Conservation (phyloP, 2,888 invertebrate species). For the Trachelus tabidus region DNA sequence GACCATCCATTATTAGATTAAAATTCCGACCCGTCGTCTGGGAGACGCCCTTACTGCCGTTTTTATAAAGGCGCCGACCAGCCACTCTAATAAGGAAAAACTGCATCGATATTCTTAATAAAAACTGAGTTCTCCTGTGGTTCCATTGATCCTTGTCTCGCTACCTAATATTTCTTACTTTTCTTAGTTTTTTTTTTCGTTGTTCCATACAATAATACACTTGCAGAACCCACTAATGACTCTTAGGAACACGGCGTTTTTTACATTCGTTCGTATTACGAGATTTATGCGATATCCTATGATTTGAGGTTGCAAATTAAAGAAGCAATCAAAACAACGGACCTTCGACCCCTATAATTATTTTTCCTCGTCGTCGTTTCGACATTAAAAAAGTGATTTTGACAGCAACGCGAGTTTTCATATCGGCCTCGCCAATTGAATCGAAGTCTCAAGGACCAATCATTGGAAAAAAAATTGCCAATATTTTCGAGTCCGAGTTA, state of each 20-base stretch:
- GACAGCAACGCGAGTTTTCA: slow-evolving; percentile 21
- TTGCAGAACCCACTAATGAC: not conserved
- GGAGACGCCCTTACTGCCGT: not conserved
- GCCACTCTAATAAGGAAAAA: not conserved
- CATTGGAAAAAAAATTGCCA: slow-evolving; percentile 37
- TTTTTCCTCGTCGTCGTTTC: not conserved
- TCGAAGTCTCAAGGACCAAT: slow-evolving; percentile 38
- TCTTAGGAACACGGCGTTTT: not conserved
- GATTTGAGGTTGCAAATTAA: not conserved
- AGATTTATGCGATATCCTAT: not conserved
- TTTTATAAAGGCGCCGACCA: not conserved
- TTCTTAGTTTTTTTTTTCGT: not conserved
- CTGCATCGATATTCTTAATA: slow-evolving; percentile 7
- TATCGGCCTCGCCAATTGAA: slow-evolving; percentile 26
- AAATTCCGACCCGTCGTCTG: slow-evolving; percentile 17
- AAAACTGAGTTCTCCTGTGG: not conserved
- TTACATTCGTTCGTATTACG: not conserved
- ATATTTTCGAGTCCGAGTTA: slow-evolving; percentile 30
- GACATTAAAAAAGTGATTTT: not conserved
- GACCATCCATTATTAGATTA: slow-evolving; percentile 19
- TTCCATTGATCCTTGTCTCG: not conserved
- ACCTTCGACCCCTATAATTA: not conserved
- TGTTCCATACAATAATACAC: not conserved
- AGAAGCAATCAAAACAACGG: not conserved
- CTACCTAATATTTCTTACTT: not conserved